Evolutionary conservation across 2,113 vertebrate species (phyloP), one percentile per base, ranked within the genome.

Genomic region (Pelecanoides urinatrix): DNA sequence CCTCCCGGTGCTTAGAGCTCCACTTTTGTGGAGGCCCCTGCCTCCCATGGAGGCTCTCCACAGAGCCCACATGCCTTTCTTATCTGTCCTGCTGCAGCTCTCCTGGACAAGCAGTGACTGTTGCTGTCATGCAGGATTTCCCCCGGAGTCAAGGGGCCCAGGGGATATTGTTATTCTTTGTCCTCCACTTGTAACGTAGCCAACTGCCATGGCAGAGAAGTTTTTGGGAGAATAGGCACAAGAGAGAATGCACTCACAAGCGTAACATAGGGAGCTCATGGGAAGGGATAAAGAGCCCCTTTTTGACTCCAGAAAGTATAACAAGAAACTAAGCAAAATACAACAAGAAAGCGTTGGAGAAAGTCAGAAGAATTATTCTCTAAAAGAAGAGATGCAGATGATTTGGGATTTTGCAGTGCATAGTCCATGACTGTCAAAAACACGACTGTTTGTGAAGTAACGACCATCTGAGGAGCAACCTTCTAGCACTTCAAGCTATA

Each of bases 381-480:
- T 53, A 38, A 58, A 93, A 85, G 58, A 50, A 65, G 73, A 91
- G 74, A 86, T 83, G 67, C 23, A 68, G 90, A 88, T 23, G 88
- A 53, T 90, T 73, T 94, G 77, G 71, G 76, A 90, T 83, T 90
- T 86, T 11, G 26, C 71, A 94, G 75, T 53, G 73, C 38, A 30
- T 42, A 97, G 79, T 49, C 83, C 56, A 50, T 5, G 53, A 21
- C 68, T 95, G 86, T 96, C 92, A 97, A 94, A 96, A 66, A 6
- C 86, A 38, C 1, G 1, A 47, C 95, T 95, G 95, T 95, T 78
- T 88, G 86, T 78, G 91, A 96, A 95, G 74, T 95, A 94, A 97
- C 0, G 65, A 92, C 90, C 78, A 52, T 93, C 92, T 49, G 50
- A 97, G 92, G 92, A 98, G 76, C 79, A 95, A 88, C 76, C 62